Evolutionary conservation across 2,113 vertebrate species (phyloP).

Genomic region (Callithrix jacchus): DNA sequence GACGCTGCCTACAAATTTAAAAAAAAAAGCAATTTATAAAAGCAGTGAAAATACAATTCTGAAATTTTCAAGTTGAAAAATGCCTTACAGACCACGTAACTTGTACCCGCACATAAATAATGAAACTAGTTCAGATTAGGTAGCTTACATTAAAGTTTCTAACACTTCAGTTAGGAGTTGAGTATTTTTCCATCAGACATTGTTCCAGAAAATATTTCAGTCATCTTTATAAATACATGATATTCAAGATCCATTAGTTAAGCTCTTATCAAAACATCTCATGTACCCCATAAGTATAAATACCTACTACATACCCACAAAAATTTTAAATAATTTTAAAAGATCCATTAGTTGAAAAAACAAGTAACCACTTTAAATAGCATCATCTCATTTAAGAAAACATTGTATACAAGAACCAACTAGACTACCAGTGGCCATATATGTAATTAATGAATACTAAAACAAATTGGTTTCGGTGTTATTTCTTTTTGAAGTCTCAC

Average conservation of each 20-base stretch:
- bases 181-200: neutral
- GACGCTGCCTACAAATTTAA: no score
- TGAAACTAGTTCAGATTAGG: neutral
- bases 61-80: neutral
- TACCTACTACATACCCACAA: no score
- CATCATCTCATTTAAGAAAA: neutral
- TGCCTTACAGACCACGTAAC: neutral
- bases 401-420: neutral
- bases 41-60: neutral
- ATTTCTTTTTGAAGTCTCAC: no score
- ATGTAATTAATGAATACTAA: neutral
- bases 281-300: no score
- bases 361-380: neutral
- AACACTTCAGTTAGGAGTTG: neutral
- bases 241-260: neutral
- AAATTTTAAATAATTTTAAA: no score
- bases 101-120: neutral
- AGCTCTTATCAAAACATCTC: no score
- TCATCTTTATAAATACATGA: neutral
- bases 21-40: neutral
- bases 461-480: no score
- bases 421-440: neutral
- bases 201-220: neutral
- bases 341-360: neutral
- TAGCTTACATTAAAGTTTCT: neutral